Evolutionary conservation across 2,113 vertebrate genomes (phyloP).

Genomic region (Rhynchomys soricoides): DNA sequence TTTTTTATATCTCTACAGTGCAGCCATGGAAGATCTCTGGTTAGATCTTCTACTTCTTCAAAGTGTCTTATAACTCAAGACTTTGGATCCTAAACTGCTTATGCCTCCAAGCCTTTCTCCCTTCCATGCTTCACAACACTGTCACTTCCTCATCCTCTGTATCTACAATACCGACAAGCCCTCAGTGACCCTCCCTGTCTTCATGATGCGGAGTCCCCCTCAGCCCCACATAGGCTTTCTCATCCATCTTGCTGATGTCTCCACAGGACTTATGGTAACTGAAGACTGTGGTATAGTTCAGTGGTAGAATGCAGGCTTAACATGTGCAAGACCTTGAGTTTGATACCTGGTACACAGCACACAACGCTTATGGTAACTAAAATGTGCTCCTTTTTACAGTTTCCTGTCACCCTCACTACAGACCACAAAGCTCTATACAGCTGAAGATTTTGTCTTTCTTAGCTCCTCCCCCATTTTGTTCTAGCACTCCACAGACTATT

Average conservation of each 20-base stretch:
- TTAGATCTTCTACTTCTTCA: not conserved
- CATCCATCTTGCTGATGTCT: not conserved
- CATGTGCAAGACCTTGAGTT: not conserved
- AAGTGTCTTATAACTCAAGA: not conserved
- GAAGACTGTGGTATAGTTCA: not conserved
- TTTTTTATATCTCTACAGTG: not conserved
- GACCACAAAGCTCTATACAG: not conserved
- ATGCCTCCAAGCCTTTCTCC: not conserved
- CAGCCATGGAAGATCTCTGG: not conserved
- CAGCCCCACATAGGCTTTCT: not conserved
- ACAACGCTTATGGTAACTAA: not conserved
- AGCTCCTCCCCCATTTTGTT: fast-evolving
- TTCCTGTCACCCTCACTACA: not conserved
- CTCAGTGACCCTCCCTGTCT: not conserved
- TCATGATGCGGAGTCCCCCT: not conserved
- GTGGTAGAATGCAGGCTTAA: not conserved
- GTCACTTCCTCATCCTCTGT: not conserved
- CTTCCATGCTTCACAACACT: not conserved
- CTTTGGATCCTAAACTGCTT: not conserved
- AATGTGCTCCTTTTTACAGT: not conserved
- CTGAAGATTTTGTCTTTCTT: not conserved
- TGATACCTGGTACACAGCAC: not conserved
- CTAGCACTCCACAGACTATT: not conserved
- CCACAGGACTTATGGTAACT: not conserved
- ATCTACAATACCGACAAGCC: not conserved